These are phyloP conservation scores for Chloroceryle aenea DNA, from an alignment of 2,113 vertebrate genomes.

Conservation along the genomic window DNA sequence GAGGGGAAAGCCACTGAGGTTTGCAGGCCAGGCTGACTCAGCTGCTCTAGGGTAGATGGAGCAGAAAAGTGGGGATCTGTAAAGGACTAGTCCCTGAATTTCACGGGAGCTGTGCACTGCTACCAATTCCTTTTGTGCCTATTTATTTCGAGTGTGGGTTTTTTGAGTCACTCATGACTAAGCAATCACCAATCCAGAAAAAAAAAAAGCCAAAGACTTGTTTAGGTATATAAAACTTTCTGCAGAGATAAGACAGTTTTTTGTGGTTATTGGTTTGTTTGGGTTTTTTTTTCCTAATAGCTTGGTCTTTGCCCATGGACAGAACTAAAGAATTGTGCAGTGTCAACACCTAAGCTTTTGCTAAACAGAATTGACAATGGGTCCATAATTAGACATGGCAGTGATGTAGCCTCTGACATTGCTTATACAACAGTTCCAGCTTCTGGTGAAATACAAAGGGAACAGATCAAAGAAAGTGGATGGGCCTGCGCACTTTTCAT, in stretches of 20 bases:
- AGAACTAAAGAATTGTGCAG: not conserved
- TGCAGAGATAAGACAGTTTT: accelerated
- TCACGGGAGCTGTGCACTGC: not conserved
- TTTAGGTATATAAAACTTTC: not conserved
- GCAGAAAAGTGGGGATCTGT: not conserved
- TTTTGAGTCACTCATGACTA: not conserved
- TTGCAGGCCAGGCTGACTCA: not conserved
- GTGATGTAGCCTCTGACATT: not conserved
- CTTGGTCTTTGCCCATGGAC: not conserved
- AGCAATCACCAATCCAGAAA: not conserved
- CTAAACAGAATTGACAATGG: not conserved
- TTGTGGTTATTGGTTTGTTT: not conserved
- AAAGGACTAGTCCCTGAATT: not conserved
- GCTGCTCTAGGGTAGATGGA: not conserved
- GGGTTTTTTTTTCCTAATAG: not conserved
- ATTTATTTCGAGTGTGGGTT: not conserved
- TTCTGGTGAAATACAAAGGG: not conserved
- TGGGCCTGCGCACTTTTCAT: not conserved
- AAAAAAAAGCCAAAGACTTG: not conserved
- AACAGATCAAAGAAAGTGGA: slow-evolving; percentile 6
- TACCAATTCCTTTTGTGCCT: not conserved
- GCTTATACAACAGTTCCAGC: not conserved
- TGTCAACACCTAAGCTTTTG: not conserved
- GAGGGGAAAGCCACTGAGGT: not conserved
- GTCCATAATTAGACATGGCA: not conserved